Evolutionary conservation across 2,113 vertebrate genomes (phyloP).

Genomic region (Tylochromis polylepis): DNA sequence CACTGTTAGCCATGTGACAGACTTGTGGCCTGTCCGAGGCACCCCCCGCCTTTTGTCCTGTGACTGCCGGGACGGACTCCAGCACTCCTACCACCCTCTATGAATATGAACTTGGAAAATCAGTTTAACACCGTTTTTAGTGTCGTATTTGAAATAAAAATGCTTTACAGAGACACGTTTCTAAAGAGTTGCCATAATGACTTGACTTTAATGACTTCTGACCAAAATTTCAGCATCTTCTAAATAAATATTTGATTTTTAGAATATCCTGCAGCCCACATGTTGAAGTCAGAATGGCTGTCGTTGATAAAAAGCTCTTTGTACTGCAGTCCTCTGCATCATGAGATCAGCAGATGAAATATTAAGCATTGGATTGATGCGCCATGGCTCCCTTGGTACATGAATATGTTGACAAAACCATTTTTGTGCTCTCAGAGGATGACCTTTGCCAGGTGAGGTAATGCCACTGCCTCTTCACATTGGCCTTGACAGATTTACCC

Average conservation of each 20-base stretch:
- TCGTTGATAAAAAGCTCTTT: background rate
- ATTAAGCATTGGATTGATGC: constrained; percentile 11
- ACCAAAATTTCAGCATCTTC: background rate
- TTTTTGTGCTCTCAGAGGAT: constrained; percentile 4
- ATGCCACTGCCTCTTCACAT: constrained; percentile 16
- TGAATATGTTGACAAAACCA: constrained; percentile 9
- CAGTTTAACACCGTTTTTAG: background rate
- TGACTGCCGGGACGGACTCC: background rate
- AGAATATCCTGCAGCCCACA: background rate
- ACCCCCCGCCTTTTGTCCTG: too few relatives aligned
- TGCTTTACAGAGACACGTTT: background rate
- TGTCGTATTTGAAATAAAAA: background rate
- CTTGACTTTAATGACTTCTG: background rate
- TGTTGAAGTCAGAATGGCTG: background rate
- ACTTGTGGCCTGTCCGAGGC: too few relatives aligned
- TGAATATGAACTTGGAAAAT: background rate
- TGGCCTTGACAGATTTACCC: constrained; percentile 26
- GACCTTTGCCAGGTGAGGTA: constrained; percentile 47
- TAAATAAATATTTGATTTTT: background rate
- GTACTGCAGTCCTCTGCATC: background rate
- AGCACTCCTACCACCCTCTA: background rate
- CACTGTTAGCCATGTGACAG: background rate
- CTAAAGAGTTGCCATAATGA: background rate
- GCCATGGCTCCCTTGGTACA: background rate
- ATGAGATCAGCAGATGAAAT: background rate